A percentile compares a stretch with the other conserved stretches of the same genome.
phyloP scores from a whole-genome alignment of 2,888 invertebrate genomes.

The Heliconius aoede region DNA sequence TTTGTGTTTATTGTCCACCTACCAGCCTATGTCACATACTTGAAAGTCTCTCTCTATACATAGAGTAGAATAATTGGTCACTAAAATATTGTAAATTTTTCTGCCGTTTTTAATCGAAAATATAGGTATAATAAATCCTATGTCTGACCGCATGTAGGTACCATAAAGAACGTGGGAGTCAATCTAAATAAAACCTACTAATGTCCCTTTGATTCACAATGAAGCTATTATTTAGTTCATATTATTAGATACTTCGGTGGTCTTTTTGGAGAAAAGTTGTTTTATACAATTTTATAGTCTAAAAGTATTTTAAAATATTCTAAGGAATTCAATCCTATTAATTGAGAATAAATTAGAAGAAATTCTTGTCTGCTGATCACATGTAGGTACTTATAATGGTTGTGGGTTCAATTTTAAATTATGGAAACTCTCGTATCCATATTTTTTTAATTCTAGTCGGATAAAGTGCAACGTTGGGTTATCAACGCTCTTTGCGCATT shows the following conservation, averaged over 20 bases:
- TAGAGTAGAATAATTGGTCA: not conserved
- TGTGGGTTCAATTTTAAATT: not conserved
- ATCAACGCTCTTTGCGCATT: not conserved
- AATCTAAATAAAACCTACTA: not conserved
- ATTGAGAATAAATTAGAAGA: not conserved
- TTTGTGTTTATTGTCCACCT: too few species aligned
- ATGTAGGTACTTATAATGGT: too few species aligned
- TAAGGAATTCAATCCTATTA: not conserved
- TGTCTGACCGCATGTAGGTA: not conserved
- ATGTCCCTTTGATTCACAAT: slow-evolving; percentile 5
- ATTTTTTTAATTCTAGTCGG: not conserved
- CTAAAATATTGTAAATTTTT: not conserved
- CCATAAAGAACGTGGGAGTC: slow-evolving; percentile 4
- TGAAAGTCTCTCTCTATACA: not conserved
- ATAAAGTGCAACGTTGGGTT: not conserved
- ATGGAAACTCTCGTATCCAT: not conserved
- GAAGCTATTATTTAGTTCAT: slow-evolving; percentile 15
- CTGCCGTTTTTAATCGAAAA: not conserved
- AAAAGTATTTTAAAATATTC: not conserved
- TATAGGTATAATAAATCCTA: not conserved
- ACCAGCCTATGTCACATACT: not conserved
- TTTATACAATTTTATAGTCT: not conserved
- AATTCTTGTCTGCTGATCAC: not conserved
- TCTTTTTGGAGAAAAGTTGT: not conserved
- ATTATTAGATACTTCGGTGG: slow-evolving; percentile 18